phyloP scores from a whole-genome alignment of 2,888 invertebrate genomes.

The Noctua comes region DNA sequence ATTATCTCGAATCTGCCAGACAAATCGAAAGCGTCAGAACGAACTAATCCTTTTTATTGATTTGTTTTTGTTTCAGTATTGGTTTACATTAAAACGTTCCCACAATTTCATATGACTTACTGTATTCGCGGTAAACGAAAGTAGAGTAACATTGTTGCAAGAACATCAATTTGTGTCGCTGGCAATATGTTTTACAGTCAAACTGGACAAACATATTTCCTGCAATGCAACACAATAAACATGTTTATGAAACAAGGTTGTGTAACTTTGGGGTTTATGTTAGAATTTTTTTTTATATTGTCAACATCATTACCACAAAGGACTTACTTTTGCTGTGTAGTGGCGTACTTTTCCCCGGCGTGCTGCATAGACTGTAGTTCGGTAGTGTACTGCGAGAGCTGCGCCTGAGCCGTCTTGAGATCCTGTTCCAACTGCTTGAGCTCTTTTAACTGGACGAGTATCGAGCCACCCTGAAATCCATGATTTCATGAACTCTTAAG shows the following conservation, averaged over 20 bases:
- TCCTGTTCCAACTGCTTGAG: constrained; percentile 87
- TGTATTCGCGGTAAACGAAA: not conserved
- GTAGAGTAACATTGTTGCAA: not conserved
- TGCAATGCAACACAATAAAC: not conserved
- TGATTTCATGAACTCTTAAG: not conserved
- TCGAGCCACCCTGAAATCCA: constrained; percentile 85
- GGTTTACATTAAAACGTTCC: not conserved
- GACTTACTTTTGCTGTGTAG: constrained; percentile 76
- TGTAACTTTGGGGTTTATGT: not conserved
- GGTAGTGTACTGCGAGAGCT: constrained; percentile 62
- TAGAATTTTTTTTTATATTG: not conserved
- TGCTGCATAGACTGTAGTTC: constrained; percentile 76
- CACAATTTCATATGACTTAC: not conserved
- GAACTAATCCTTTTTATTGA: not conserved
- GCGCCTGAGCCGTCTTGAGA: constrained; percentile 76
- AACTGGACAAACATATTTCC: not conserved
- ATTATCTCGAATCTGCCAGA: constrained; percentile 90
- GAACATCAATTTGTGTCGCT: not conserved
- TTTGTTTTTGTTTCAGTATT: not conserved
- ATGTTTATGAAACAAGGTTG: not conserved
- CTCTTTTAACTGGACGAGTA: constrained; percentile 90
- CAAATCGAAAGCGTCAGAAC: not conserved
- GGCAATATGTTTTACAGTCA: not conserved
- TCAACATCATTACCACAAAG: not conserved
- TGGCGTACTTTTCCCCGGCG: constrained; percentile 74